phyloP scores from a whole-genome alignment of 2,797 vertebrate genomes.

The Eutrigla gurnardus region DNA sequence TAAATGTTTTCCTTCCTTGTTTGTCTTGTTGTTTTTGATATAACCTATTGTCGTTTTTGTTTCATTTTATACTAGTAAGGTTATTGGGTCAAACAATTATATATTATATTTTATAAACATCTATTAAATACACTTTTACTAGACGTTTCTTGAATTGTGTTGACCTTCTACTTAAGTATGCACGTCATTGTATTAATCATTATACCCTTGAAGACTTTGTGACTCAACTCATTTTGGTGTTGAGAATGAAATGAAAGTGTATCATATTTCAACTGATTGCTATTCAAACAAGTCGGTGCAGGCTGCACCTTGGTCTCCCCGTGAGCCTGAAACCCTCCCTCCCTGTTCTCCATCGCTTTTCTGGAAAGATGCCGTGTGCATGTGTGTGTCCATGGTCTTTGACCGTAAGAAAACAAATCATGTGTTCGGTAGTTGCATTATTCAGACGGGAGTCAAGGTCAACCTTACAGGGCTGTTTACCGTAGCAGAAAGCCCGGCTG shows the following conservation, averaged over 20 bases:
- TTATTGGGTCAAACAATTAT: too few relatives aligned
- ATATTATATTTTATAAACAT: too few relatives aligned
- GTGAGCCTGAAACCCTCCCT: slow-evolving; percentile 1
- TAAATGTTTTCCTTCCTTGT: too few relatives aligned
- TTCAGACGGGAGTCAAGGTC: slow-evolving; percentile 53
- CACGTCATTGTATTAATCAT: background rate
- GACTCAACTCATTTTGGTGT: background rate
- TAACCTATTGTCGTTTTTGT: too few relatives aligned
- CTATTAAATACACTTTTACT: background rate
- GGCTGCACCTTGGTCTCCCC: background rate
- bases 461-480: slow-evolving; percentile 44
- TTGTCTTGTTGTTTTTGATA: too few relatives aligned
- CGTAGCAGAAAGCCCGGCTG: slow-evolving; percentile 12
- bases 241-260: background rate
- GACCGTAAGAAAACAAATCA: slow-evolving; percentile 50
- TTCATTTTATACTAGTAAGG: too few relatives aligned
- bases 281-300: background rate
- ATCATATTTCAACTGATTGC: background rate
- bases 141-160: background rate
- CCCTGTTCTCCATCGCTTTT: background rate
- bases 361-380: slow-evolving; percentile 20
- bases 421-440: slow-evolving; percentile 45
- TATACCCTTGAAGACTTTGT: background rate
- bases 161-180: background rate
- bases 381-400: slow-evolving; percentile 14